Conservation (phyloP, 2,797 vertebrate genomes). For the Labeo calbasu region DNA sequence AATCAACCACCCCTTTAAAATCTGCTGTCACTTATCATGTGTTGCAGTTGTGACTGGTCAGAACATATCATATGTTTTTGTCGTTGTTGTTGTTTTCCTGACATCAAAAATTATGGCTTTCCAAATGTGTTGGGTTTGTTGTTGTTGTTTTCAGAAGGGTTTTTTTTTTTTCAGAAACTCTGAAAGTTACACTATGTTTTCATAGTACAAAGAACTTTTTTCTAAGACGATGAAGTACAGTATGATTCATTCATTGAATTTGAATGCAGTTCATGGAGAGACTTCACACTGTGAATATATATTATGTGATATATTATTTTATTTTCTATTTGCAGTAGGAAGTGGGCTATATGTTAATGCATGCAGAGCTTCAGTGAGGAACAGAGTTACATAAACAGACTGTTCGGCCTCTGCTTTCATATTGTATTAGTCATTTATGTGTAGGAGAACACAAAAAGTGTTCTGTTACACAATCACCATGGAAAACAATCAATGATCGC, state of each 20-base stretch:
- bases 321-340: background rate
- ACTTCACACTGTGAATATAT: background rate
- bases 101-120: background rate
- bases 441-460: background rate
- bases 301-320: background rate
- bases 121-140: background rate
- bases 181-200: conserved; percentile 5
- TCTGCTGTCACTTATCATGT: too few relatives aligned
- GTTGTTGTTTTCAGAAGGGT: background rate
- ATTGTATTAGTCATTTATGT: conserved; percentile 7
- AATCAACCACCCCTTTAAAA: too few relatives aligned
- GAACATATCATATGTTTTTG: background rate
- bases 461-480: background rate
- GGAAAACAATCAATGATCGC: background rate
- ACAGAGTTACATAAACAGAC: background rate
- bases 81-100: background rate
- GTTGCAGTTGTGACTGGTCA: too few relatives aligned
- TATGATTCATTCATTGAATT: background rate
- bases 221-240: background rate
- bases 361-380: background rate
- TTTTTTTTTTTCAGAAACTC: background rate
- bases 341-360: background rate
- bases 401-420: background rate
- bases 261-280: background rate
- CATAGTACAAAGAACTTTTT: background rate